These are phyloP conservation scores for Metaphire vulgaris DNA, from an alignment of 1,140 invertebrate species.

Conservation along the genomic window DNA sequence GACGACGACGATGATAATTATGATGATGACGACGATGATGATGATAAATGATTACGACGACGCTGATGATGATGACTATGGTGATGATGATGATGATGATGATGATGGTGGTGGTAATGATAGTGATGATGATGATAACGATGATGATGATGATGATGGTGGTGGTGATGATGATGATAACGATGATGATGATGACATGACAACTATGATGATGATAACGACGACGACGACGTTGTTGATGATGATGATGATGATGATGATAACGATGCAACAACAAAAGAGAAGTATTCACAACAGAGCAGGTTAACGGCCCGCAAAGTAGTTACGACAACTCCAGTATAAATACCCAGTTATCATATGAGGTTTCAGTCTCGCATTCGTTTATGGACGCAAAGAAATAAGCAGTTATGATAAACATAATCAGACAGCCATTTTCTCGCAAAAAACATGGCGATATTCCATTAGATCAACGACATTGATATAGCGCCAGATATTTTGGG, in stretches of 20 bases:
- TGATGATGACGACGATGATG: background rate
- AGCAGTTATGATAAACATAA: too few relatives aligned
- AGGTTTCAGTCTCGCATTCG: too few relatives aligned
- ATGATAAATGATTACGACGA: background rate
- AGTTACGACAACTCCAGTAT: background rate
- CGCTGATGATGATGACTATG: conserved; percentile 19
- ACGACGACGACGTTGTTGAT: background rate
- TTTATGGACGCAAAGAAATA: too few relatives aligned
- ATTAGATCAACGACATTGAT: too few relatives aligned
- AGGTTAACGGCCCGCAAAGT: background rate
- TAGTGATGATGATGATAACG: conserved; percentile 21
- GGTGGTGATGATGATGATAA: background rate
- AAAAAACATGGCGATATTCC: too few relatives aligned
- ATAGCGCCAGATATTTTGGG: too few relatives aligned
- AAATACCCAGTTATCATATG: too few relatives aligned
- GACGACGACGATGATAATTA: background rate
- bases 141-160: background rate
- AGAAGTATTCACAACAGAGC: background rate
- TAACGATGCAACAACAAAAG: background rate
- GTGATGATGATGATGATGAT: conserved; percentile 25
- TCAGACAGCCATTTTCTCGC: too few relatives aligned
- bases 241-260: background rate
- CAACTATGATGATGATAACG: conserved; percentile 21
- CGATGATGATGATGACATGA: background rate
- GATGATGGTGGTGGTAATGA: conserved; percentile 26